phyloP scores from a whole-genome alignment of 2,113 vertebrate species.

The Ginglymostoma cirratum region DNA sequence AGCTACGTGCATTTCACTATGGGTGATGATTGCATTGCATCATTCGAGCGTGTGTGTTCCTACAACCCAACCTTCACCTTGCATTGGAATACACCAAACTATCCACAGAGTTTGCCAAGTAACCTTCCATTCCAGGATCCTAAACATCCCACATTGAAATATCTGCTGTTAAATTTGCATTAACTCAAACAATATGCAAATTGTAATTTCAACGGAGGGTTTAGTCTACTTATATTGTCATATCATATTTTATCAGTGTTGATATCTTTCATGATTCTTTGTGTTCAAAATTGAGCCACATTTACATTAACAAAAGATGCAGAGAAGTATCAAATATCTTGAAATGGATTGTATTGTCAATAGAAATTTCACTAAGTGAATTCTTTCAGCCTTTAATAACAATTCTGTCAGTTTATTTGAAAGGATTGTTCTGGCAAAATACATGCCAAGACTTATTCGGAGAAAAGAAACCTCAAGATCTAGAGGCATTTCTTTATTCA shows the following conservation, averaged over 20 bases:
- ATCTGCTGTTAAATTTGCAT: neutral
- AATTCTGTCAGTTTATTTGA: neutral
- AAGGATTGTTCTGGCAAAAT: neutral
- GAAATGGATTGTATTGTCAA: neutral
- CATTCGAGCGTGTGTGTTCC: neutral
- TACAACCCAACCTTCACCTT: neutral
- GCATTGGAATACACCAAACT: neutral
- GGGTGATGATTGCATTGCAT: neutral
- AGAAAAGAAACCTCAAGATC: neutral
- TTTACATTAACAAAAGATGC: neutral
- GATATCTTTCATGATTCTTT: neutral
- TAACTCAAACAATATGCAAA: neutral
- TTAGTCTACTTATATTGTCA: neutral
- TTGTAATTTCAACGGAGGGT: neutral
- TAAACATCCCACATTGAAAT: neutral
- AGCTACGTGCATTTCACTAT: neutral
- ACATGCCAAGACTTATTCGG: constrained; percentile 2
- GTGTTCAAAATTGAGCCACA: neutral
- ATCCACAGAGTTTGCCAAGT: neutral
- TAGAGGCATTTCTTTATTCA: neutral
- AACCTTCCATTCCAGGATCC: neutral
- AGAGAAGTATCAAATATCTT: neutral
- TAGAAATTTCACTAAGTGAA: neutral
- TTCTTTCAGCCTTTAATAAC: neutral
- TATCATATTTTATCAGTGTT: neutral